Evolutionary conservation across 1,140 invertebrate genomes (phyloP).

Genomic region (Sycobia sp.): DNA sequence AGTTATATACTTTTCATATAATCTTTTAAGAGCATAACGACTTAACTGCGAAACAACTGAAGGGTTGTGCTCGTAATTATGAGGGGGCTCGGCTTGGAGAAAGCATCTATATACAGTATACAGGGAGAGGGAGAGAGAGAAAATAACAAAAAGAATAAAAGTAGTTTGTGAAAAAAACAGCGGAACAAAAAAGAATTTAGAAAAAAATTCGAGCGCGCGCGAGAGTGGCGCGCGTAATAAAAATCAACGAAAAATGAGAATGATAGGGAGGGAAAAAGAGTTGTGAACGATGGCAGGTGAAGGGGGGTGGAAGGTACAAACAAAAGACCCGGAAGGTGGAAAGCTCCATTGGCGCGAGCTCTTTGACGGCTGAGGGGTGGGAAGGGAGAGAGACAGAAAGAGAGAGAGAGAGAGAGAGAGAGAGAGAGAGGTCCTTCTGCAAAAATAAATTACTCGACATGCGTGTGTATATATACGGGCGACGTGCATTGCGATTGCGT

Average conservation of each 20-base stretch:
- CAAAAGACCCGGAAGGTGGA: slow-evolving; percentile 17
- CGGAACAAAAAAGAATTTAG: slow-evolving; percentile 11
- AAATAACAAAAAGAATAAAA: slow-evolving; percentile 12
- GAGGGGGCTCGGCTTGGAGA: slow-evolving; percentile 12
- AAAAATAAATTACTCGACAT: slow-evolving; percentile 34
- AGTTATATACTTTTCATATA: too few relatives aligned
- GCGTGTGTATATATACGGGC: too few relatives aligned
- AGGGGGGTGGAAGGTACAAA: not conserved
- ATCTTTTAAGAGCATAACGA: slow-evolving; percentile 33
- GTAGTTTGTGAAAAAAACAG: not conserved
- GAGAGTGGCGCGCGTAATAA: too few relatives aligned
- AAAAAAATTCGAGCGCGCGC: too few relatives aligned
- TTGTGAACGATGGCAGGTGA: too few relatives aligned
- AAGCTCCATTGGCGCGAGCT: slow-evolving; percentile 30
- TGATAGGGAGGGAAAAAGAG: not conserved
- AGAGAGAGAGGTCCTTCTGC: too few relatives aligned
- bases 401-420: too few relatives aligned
- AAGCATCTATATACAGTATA: not conserved
- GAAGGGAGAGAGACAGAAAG: too few relatives aligned
- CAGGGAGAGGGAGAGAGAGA: not conserved
- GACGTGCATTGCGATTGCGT: slow-evolving; percentile 27
- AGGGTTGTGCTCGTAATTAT: slow-evolving; percentile 39
- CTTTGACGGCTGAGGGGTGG: slow-evolving; percentile 18
- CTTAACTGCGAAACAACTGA: slow-evolving; percentile 25
- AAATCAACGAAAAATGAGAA: slow-evolving; percentile 3